Evolutionary conservation across 1,140 invertebrate genomes (phyloP), one percentile per base, ranked within the genome.

Genomic region (Pogonomyrmex barbatus): DNA sequence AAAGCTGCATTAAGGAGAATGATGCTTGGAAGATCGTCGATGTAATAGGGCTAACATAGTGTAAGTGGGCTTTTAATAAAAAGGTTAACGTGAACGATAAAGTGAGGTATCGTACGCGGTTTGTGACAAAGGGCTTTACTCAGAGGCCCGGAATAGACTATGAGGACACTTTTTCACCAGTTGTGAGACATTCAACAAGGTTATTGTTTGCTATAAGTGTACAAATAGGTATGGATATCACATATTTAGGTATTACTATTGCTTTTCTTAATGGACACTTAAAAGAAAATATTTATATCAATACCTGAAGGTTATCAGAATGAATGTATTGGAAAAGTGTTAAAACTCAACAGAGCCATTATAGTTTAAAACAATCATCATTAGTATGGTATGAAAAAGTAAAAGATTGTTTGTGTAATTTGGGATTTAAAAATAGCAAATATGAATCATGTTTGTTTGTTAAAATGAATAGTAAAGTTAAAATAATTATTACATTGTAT

Each of bases 141-240:
- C 58, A 62, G 4, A 33, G 8, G 10, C 30, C 9, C 9, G 30
- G 30, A 10, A 33, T 62, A 12, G 58, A 33, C 10, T 62, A 10
- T 33, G 56, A 88, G 17, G 92, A 94, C 63, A 92, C 88, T 14
- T 95, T 94, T 90, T 90, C 92, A 36, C 78, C 58, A 6, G 17
- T 60, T 9, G 12, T 62, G 10, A 60, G 58, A 33, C 10, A 62
- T 6, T 33, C 3, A n/a, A 62, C 24, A 33, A 10, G 58, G 33
- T 2, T 60, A 4, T 10, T 33, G 4, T 10, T 62, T 33, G 58
- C 58, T 2, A 6, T 62, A 12, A 62, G 33, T 62, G 1, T 62
- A 12, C 2, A 62, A 10, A 62, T 84, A 60, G 45, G 71, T 24
- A 24, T 24, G 24, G 24, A 24, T 24, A 24, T 24, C 24, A 24